phyloP scores from a whole-genome alignment of 2,113 vertebrate genomes.

The Mormyrus lacerda region DNA sequence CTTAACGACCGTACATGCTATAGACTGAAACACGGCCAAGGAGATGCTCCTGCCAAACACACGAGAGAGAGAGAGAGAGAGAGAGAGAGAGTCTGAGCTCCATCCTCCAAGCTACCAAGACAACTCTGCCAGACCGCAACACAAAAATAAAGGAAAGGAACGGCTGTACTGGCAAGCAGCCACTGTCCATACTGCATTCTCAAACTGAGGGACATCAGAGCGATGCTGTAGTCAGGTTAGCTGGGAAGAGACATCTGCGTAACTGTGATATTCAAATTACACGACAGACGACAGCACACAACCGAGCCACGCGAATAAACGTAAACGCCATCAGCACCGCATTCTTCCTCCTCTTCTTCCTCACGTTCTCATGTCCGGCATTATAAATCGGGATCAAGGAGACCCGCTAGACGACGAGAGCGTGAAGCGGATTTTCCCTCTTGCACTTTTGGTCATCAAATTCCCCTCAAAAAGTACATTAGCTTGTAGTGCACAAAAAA shows the following conservation, averaged over 20 bases:
- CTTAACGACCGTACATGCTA: neutral
- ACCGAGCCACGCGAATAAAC: constrained; percentile 43
- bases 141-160: neutral
- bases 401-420: constrained; percentile 44
- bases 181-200: constrained; percentile 20
- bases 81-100: neutral
- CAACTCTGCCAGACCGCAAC: neutral
- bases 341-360: neutral
- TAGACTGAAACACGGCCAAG: neutral
- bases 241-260: constrained; percentile 41
- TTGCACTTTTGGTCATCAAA: constrained; percentile 62
- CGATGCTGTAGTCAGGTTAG: constrained; percentile 43
- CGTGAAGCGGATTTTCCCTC: constrained; percentile 62
- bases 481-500: constrained; percentile 71
- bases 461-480: constrained; percentile 54
- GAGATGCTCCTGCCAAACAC: neutral
- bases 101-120: neutral
- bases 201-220: constrained; percentile 28
- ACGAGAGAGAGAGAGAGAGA: neutral
- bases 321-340: constrained; percentile 42
- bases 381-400: constrained; percentile 58
- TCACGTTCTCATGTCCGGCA: constrained; percentile 7
- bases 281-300: constrained; percentile 46
- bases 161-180: neutral
- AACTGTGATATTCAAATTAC: constrained; percentile 39